Conservation (phyloP, 1,140 invertebrate genomes). For the Hylaeus anthracinus region DNA sequence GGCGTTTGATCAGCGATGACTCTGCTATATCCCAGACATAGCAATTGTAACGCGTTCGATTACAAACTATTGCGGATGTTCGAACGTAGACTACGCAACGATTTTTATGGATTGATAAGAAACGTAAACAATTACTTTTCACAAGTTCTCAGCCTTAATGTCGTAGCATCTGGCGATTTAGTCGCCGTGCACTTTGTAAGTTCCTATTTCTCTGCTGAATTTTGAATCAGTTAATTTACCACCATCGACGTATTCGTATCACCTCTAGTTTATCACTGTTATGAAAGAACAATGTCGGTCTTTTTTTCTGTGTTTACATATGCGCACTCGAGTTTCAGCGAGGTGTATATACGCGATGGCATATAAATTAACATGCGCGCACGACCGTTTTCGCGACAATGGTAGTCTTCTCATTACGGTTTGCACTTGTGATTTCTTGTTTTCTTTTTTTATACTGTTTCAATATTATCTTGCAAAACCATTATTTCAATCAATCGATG, state of each 20-base stretch:
- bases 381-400: slow-evolving; percentile 2
- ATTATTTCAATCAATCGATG: slow-evolving; percentile 11
- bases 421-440: neutral
- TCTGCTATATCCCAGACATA: slow-evolving; percentile 39
- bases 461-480: neutral
- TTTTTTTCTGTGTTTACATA: neutral
- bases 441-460: neutral
- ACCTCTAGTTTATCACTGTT: slow-evolving; percentile 12
- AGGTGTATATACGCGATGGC: slow-evolving; percentile 31
- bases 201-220: neutral
- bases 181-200: slow-evolving; percentile 33
- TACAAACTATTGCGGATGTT: slow-evolving; percentile 58
- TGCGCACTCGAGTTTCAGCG: slow-evolving; percentile 15
- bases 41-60: slow-evolving; percentile 47
- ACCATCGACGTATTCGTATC: slow-evolving; percentile 19
- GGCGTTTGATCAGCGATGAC: neutral
- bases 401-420: neutral
- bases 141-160: slow-evolving; percentile 51
- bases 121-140: slow-evolving; percentile 57
- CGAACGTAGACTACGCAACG: slow-evolving; percentile 59
- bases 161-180: slow-evolving; percentile 44
- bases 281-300: neutral
- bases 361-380: slow-evolving; percentile 24
- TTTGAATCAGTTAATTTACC: slow-evolving; percentile 1
- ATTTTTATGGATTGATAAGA: slow-evolving; percentile 54